Base-by-base conservation (phyloP, 1,140 invertebrate genomes). In the Trialeurodes vaporariorum region DNA sequence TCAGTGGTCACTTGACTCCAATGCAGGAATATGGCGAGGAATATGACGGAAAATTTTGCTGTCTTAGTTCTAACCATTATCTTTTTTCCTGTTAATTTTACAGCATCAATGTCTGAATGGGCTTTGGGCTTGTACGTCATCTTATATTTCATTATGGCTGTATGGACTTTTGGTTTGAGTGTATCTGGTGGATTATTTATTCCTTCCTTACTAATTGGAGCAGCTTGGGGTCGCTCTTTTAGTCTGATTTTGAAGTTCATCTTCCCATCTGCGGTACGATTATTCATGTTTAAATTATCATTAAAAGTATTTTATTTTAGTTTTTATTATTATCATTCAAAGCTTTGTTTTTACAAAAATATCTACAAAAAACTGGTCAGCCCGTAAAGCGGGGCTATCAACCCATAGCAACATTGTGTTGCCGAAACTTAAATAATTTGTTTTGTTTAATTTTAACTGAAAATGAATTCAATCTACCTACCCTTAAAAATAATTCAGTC, bases 141-240 rank as follows among this genome's bases (percentile, higher is more conserved):
- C 0, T 80, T 89, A 64, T 98, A 98, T 76, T 98, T 94, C 78
- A 76, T 97, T 2, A 77, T 99, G 65, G 90, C 95, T 12, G 87
- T 87, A 26, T 92, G 89, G 84, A 99, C 97, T 0, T 99, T 98
- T 79, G 97, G 97, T 0, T 79, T 99, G 1, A 88, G 89, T 23
- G 90, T 98, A 22, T 97, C 96, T 1, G 88, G 91, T 76, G 97
- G 97, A 13, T 82, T 99, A 11, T 99, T 99, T 76, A 98, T 99
- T 77, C 98, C 98, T 0, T 88, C 89, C 49, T 80, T 99, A 13
- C 80, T 99, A 2, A 94, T 94, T 40, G 98, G 98, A 2, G 95
- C 96, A 34, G 93, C 94, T 2, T 99, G 96, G 94, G 97, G 97
- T 12, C 81, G 97, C 71, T 79, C 98, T 0, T 78, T 96, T 12